Evolutionary conservation across 2,797 vertebrate genomes (phyloP).

Genomic region (Sebastes nivosus): DNA sequence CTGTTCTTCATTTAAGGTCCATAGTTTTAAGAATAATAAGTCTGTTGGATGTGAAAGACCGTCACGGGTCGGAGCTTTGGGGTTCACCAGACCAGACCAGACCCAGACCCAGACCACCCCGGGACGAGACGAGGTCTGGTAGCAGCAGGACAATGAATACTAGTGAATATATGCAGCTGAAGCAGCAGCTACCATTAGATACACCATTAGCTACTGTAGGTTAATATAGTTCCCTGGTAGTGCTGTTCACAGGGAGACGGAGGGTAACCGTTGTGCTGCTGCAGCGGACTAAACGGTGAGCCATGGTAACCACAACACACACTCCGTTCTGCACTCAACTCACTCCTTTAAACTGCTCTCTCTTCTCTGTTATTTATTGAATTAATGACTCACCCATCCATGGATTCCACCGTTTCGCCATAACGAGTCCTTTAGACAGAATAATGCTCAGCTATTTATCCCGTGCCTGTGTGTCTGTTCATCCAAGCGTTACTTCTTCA

Average conservation of each 20-base stretch:
- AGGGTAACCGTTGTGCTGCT: not conserved
- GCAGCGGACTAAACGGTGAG: not conserved
- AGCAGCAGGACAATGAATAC: not conserved
- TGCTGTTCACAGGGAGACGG: not conserved
- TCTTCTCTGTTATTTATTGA: fast-evolving
- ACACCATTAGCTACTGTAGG: not conserved
- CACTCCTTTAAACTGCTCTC: fast-evolving
- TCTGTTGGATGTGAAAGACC: not conserved
- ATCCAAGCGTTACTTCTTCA: not conserved
- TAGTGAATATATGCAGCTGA: not conserved
- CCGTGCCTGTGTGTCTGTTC: not conserved
- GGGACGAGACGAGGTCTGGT: not conserved
- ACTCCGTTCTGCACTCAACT: not conserved
- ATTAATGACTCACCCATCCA: not conserved
- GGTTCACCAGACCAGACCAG: not conserved
- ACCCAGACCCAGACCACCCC: not conserved
- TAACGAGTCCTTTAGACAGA: fast-evolving
- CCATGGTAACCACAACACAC: not conserved
- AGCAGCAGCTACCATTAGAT: too few relatives aligned
- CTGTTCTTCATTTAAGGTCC: not conserved
- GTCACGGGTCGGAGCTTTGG: not conserved
- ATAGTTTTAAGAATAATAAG: not conserved
- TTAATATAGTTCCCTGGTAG: not conserved
- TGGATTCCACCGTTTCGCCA: not conserved
- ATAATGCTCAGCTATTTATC: too few relatives aligned